Percentiles rank a stretch among this genome's conserved stretches.
Conservation (phyloP, 2,797 vertebrate species). For the Petrocephalus schoutedeni region DNA sequence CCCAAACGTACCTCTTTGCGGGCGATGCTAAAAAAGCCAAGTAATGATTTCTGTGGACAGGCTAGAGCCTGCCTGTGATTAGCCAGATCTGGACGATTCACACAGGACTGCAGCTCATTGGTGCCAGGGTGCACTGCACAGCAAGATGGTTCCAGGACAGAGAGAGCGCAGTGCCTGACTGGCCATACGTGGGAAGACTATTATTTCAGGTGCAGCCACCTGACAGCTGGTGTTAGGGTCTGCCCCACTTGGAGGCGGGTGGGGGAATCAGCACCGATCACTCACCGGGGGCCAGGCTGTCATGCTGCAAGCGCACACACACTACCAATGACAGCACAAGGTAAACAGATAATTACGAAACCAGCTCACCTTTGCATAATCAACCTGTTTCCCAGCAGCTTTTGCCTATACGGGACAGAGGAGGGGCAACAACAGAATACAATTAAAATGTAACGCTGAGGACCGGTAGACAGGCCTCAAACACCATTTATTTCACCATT, state of each 20-base stretch:
- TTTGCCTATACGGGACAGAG: constrained; percentile 67
- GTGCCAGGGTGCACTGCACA: not conserved
- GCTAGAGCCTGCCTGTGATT: not conserved
- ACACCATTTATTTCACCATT: not conserved
- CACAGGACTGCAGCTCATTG: not conserved
- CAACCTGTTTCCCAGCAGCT: constrained; percentile 66
- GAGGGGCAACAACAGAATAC: not conserved
- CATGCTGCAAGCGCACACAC: not conserved
- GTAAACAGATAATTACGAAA: not conserved
- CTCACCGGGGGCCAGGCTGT: not conserved
- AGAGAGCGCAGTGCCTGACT: not conserved
- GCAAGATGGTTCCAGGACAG: not conserved
- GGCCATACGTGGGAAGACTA: not conserved
- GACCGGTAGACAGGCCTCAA: not conserved
- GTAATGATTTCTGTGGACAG: not conserved
- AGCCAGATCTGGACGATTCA: not conserved
- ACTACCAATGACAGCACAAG: not conserved
- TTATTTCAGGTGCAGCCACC: constrained; percentile 9
- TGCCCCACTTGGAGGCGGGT: not conserved
- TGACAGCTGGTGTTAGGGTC: not conserved
- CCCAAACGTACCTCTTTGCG: not conserved
- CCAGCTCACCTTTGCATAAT: constrained; percentile 79
- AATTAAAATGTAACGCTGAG: not conserved
- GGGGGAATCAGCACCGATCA: not conserved
- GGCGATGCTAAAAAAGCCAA: not conserved